Conservation (phyloP, 2,113 vertebrate species). For the Phaethon lepturus region DNA sequence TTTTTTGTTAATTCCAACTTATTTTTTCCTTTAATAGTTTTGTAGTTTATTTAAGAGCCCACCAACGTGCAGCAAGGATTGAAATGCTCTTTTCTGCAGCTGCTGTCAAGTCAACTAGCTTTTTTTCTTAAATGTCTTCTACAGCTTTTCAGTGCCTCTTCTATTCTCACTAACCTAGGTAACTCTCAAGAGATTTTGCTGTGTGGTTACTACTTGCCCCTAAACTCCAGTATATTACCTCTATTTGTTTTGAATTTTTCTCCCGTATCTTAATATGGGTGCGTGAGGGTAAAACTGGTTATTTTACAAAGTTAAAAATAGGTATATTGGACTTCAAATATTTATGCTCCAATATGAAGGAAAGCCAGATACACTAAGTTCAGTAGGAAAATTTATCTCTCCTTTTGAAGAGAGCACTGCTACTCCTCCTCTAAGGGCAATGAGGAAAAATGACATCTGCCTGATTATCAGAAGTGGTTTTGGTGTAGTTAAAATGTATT, state of each 20-base stretch:
- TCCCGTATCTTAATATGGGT: neutral
- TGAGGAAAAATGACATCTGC: neutral
- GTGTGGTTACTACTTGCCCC: neutral
- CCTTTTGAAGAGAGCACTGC: neutral
- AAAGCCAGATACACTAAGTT: neutral
- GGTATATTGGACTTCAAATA: neutral
- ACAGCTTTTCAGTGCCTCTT: neutral
- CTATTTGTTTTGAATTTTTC: neutral
- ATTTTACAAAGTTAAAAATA: neutral
- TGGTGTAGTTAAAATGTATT: neutral
- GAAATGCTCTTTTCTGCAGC: neutral
- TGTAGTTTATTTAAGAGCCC: neutral
- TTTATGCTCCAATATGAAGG: neutral
- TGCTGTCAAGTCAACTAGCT: neutral
- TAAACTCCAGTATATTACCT: neutral
- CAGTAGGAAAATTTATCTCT: neutral
- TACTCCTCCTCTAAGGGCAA: neutral
- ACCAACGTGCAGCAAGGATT: neutral
- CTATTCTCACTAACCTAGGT: neutral
- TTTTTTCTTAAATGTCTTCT: neutral
- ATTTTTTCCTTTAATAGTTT: neutral
- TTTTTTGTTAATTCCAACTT: neutral
- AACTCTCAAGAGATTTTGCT: neutral
- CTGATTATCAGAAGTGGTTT: neutral
- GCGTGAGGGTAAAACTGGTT: fast-evolving